A percentile compares a stretch with the other conserved stretches of the same genome.
Evolutionary conservation across 2,888 invertebrate genomes (phyloP).

Genomic region (Diarsia rubi): DNA sequence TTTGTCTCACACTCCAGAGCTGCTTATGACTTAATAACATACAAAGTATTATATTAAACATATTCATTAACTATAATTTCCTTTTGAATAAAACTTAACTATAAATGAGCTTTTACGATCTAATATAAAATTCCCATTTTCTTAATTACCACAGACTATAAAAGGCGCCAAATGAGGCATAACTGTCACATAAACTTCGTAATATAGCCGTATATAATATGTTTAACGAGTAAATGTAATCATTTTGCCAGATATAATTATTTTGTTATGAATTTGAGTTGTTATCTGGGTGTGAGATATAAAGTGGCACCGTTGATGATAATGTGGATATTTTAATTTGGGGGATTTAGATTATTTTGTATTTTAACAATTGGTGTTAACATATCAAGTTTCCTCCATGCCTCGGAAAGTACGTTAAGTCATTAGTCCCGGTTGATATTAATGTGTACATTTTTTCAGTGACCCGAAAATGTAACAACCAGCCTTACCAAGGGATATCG

Average conservation of each 20-base stretch:
- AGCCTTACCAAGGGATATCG: no score
- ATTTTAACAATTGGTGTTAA: background rate
- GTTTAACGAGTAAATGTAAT: slow-evolving; percentile 57
- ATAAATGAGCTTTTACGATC: slow-evolving; percentile 54
- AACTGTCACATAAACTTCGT: slow-evolving; percentile 62
- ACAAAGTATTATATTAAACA: slow-evolving; percentile 9
- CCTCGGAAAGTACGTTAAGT: no score
- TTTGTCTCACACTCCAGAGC: background rate
- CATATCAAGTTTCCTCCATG: no score
- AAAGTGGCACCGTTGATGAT: background rate
- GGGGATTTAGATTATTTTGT: background rate
- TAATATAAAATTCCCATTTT: slow-evolving; percentile 67
- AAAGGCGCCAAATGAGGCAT: slow-evolving; percentile 62
- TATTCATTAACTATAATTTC: slow-evolving; percentile 29
- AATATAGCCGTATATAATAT: slow-evolving; percentile 49
- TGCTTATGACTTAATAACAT: background rate
- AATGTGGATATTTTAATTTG: background rate
- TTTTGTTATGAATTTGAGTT: slow-evolving; percentile 36
- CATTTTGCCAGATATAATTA: slow-evolving; percentile 38
- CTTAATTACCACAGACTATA: slow-evolving; percentile 66
- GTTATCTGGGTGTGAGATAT: slow-evolving; percentile 26
- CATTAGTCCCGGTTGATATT: no score
- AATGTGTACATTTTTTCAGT: no score
- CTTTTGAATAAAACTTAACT: slow-evolving; percentile 54
- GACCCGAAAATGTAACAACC: no score